phyloP scores from a whole-genome alignment of 2,113 vertebrate species.

The Lates calcarifer region DNA sequence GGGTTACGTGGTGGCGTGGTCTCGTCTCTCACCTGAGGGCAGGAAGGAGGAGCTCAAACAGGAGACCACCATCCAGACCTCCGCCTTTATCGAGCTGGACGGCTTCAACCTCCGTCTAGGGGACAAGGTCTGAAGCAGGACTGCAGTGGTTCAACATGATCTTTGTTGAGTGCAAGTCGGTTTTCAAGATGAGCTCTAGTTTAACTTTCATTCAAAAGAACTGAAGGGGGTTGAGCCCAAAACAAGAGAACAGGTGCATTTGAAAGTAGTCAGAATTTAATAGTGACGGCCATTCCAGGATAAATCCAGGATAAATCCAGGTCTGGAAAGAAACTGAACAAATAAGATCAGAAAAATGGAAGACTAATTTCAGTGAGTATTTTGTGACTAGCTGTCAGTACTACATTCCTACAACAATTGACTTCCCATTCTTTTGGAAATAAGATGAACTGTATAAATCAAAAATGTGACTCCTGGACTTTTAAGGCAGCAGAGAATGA shows the following conservation, averaged over 20 bases:
- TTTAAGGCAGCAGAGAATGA: not conserved
- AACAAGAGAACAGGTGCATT: no score
- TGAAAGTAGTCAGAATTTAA: no score
- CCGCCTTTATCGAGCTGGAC: constrained; percentile 90
- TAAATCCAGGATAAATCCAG: not conserved
- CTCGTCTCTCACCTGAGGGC: constrained; percentile 87
- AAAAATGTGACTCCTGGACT: not conserved
- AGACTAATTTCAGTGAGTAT: not conserved
- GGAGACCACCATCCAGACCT: constrained; percentile 87
- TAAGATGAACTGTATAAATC: not conserved
- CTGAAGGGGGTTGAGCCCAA: not conserved
- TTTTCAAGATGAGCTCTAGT: not conserved
- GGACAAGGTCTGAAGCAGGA: constrained; percentile 85
- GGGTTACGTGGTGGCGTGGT: constrained; percentile 89
- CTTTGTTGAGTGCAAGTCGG: not conserved
- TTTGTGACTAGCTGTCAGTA: not conserved
- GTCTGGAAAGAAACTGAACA: not conserved
- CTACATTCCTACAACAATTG: not conserved
- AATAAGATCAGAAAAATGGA: not conserved
- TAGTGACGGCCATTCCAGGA: not conserved
- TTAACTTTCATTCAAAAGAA: not conserved
- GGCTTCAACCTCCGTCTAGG: constrained; percentile 92
- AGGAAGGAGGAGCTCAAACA: constrained; percentile 88
- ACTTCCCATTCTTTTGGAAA: not conserved
- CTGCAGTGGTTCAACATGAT: not conserved